Evolutionary conservation across 2,797 vertebrate species (phyloP).

Genomic region (Numenius phaeopus): DNA sequence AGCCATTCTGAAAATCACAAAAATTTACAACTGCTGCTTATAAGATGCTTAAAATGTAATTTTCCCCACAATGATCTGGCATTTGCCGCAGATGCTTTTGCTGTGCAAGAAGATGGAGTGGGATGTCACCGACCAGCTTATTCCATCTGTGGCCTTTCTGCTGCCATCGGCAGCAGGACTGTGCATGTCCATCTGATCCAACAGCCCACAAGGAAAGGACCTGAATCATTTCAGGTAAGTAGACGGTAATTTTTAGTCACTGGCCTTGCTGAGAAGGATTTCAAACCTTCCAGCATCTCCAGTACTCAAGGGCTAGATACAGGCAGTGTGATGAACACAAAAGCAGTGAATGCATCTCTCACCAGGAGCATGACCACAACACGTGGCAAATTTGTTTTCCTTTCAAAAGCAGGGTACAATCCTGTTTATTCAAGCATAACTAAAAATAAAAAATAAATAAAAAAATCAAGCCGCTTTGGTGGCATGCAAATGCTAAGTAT

Average conservation of each 20-base stretch:
- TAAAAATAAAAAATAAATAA: neutral
- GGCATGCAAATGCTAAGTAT: neutral
- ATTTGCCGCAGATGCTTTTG: neutral
- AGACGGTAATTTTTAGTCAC: neutral
- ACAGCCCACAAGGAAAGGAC: neutral
- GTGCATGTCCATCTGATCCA: neutral
- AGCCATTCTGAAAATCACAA: neutral
- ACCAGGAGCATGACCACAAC: neutral
- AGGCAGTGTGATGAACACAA: neutral
- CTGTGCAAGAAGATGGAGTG: neutral
- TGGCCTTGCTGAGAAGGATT: neutral
- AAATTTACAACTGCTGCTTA: neutral
- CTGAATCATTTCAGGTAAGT: neutral
- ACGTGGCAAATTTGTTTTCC: neutral
- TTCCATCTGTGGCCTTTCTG: neutral
- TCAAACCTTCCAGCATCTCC: neutral
- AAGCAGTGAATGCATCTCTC: neutral
- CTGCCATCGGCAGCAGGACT: neutral
- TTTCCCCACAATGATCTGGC: neutral
- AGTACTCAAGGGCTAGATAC: neutral
- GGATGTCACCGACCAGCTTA: neutral
- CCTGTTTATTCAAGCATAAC: neutral
- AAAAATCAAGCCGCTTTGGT: neutral
- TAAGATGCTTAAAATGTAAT: neutral
- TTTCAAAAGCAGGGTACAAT: neutral